Base-by-base conservation (phyloP, 2,888 invertebrate genomes). In the Drosophila rubida region DNA sequence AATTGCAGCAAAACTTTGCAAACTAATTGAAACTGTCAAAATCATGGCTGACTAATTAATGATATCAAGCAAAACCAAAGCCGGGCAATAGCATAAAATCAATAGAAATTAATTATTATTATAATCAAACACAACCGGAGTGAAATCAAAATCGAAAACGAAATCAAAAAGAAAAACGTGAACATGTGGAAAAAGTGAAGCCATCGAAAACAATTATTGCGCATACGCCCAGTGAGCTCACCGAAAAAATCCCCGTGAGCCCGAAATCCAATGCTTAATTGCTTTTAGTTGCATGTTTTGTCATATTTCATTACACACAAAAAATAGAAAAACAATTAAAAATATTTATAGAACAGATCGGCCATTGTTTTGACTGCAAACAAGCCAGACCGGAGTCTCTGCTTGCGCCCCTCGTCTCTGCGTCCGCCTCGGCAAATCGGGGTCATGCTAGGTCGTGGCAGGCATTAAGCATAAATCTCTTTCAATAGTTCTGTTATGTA, bases 21-120 rank as follows among this genome's bases (percentile, higher is more conserved):
- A 50, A 72, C 78, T 82, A 86, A 82, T 87, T 82, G 84, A 80
- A 82, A 86, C 65, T 78, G 84, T 75, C 87, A 80, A 72, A 80
- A 68, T 78, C 72, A 69, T 59, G 19, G 44, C 23, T 63, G 53
- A 66, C 79, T 78, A 83, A 87, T 78, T 74, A 83, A 80, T 78
- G 60, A 48, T 78, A 68, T 78, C 44, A 64, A 49, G 53, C 42
- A 48, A 68, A 46, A 13, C 25, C 49, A 23, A 48, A 62, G 37
- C 6, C 6, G 14, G 22, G 42, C 35, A 30, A 30, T 42, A 49
- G 35, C 58, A 63, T 32, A 61, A 58, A 79, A 82, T 80, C 83
- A 83, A 78, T 83, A 69, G 23, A 68, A 77, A 81, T 82, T 70
- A 77, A 74, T 80, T 62, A 74, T 69, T 51, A 60, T 69, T 44